Evolutionary conservation across 1,140 invertebrate species (phyloP).

Genomic region (Bombus fervidus): DNA sequence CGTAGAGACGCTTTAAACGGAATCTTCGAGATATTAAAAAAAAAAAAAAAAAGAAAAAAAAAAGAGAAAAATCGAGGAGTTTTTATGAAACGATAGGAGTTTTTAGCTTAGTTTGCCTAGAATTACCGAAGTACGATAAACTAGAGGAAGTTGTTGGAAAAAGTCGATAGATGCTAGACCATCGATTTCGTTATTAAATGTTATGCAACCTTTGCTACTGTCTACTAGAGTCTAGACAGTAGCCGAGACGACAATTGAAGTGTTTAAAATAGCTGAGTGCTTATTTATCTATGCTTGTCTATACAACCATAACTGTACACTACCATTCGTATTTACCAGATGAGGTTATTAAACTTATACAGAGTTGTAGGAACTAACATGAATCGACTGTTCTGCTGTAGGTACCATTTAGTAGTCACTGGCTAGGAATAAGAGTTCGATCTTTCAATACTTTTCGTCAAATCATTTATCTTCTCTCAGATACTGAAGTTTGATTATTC

Average conservation of each 20-base stretch:
- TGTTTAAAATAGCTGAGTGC: conserved; percentile 51
- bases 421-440: background rate
- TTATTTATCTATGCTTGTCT: conserved; percentile 17
- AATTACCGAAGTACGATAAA: background rate
- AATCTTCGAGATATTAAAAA: background rate
- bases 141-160: background rate
- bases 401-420: background rate
- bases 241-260: conserved; percentile 27
- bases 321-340: conserved; percentile 22
- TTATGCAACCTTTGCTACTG: conserved; percentile 36
- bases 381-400: conserved; percentile 25
- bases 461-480: background rate
- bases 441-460: background rate
- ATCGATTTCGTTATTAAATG: conserved; percentile 23
- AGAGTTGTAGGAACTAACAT: conserved; percentile 15
- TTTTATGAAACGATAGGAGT: background rate
- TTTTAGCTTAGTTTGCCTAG: background rate
- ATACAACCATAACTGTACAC: conserved; percentile 7
- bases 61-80: too few relatives aligned
- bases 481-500: too few relatives aligned
- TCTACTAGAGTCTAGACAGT: conserved; percentile 44
- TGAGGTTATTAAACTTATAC: conserved; percentile 48
- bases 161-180: conserved; percentile 32
- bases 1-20: background rate
- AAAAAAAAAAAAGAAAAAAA: too few relatives aligned